These are phyloP conservation scores for Vanacampus margaritifer DNA, from an alignment of 2,113 vertebrate species.

Conservation along the genomic window DNA sequence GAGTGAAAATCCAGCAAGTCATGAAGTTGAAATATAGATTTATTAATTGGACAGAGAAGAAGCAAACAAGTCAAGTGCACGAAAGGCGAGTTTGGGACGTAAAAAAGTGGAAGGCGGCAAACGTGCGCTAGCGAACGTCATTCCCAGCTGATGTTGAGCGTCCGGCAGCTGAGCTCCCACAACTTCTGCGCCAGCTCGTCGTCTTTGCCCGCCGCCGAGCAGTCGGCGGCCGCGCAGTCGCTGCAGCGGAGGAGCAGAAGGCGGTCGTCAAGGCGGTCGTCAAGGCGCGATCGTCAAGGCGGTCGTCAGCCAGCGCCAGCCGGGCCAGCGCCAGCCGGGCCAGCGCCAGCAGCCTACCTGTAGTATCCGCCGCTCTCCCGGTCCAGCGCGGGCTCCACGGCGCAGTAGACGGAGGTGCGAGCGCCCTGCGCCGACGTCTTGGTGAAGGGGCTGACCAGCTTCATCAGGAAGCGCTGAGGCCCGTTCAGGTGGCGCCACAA, in stretches of 20 bases:
- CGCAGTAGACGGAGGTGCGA: conserved; percentile 76
- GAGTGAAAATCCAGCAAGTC: neutral
- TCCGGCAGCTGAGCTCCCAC: conserved; percentile 73
- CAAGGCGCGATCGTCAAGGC: too few relatives aligned
- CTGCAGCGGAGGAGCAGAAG: conserved; percentile 39
- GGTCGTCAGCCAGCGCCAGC: neutral
- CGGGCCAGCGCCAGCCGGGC: too few relatives aligned
- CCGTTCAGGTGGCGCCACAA: conserved; percentile 67
- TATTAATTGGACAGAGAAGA: neutral
- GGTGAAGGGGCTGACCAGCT: conserved; percentile 61
- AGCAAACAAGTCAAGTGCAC: too few relatives aligned
- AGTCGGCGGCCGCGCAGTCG: conserved; percentile 69
- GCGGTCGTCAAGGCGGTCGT: too few relatives aligned
- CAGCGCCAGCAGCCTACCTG: conserved; percentile 51
- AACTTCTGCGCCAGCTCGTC: conserved; percentile 65
- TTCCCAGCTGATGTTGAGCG: conserved; percentile 69
- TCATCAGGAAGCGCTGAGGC: conserved; percentile 49
- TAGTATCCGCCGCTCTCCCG: conserved; percentile 71
- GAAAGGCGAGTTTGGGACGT: neutral
- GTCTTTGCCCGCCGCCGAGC: conserved; percentile 57
- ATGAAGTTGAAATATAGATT: neutral
- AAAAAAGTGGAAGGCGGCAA: too few relatives aligned
- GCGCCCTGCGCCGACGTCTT: conserved; percentile 72
- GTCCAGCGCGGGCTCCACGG: conserved; percentile 68
- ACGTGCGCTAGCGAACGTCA: conserved; percentile 18